A percentile compares a stretch with the other conserved stretches of the same genome.
Conservation (phyloP, 2,797 vertebrate genomes). For the Pristis pectinata region DNA sequence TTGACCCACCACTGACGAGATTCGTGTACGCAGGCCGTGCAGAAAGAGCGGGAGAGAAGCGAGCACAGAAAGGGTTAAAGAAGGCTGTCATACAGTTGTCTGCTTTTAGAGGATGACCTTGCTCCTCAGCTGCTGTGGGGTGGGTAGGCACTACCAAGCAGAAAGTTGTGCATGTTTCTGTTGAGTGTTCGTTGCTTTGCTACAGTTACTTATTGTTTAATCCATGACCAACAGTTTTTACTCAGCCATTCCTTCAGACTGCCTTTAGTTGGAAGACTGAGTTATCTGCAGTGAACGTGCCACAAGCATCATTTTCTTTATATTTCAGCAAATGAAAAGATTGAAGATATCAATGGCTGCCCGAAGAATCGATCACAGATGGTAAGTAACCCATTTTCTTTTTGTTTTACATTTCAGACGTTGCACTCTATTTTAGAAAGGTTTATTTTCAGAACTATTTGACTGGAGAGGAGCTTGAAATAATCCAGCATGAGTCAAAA, state of each 20-base stretch:
- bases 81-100: slow-evolving; percentile 67
- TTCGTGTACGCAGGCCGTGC: neutral
- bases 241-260: slow-evolving; percentile 41
- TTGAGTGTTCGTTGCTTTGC: slow-evolving; percentile 46
- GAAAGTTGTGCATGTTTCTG: slow-evolving; percentile 50
- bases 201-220: slow-evolving; percentile 42
- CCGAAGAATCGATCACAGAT: slow-evolving; percentile 95
- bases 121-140: slow-evolving; percentile 75
- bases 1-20: neutral
- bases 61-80: slow-evolving; percentile 36
- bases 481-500: neutral
- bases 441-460: neutral
- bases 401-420: neutral
- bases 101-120: slow-evolving; percentile 55
- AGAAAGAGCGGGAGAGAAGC: neutral
- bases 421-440: neutral
- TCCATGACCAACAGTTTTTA: slow-evolving; percentile 40
- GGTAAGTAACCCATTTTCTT: slow-evolving; percentile 64
- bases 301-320: slow-evolving; percentile 41
- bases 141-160: slow-evolving; percentile 49
- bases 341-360: slow-evolving; percentile 94
- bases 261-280: slow-evolving; percentile 32
- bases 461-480: neutral
- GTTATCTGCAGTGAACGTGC: neutral
- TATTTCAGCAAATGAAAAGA: slow-evolving; percentile 92